Base-by-base conservation (phyloP, 2,113 vertebrate genomes). In the Thryonomys swinderianus region DNA sequence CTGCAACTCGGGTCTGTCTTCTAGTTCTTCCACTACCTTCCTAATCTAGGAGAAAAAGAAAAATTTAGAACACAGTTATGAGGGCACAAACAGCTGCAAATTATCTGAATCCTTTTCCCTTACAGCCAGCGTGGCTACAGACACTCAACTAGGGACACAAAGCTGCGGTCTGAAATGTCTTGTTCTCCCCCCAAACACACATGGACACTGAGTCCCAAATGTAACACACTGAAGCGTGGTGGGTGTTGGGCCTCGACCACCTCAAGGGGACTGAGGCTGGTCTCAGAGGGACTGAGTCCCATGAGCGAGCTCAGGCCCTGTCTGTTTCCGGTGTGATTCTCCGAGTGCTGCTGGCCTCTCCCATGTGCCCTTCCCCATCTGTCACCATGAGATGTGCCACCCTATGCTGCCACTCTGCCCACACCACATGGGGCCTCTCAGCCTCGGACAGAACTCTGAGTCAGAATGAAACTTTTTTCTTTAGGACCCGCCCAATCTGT, bases 21-120 rank as follows among this genome's bases (percentile, higher is more conserved):
- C 98, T 20, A 99, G 96, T 89, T 99, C 99, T 96, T 99, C 99
- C 14, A 99, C 99, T 8, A 99, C 99, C 94, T 98, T 99, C 98
- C 99, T 99, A 69, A 99, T 99, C 99, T 99, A 91, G 85, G 96
- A 87, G 14, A 91, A 92, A 97, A 94, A 82, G 21, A 96, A 64
- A 45, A 83, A 4, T 64, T 59, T 51, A 86, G 79, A 0, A 2
- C 0, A 80, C 61, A 74, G 32, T 88, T 62, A 71, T 0, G 25
- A 76, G 40, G 37, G 88, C 8, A 67, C 1, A 71, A 51, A 66
- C 0, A 82, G 61, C 23, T 62, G 51, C 25, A 69, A 87, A 66
- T 61, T 32, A 79, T 78, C 59, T 23, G 48, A 67, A 13, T 61
- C 20, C 51, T 12, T n/a, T 11, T 40, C 82, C 64, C 62, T 20